Evolutionary conservation across 2,113 vertebrate species (phyloP).

Genomic region (Antechinus stuartii): DNA sequence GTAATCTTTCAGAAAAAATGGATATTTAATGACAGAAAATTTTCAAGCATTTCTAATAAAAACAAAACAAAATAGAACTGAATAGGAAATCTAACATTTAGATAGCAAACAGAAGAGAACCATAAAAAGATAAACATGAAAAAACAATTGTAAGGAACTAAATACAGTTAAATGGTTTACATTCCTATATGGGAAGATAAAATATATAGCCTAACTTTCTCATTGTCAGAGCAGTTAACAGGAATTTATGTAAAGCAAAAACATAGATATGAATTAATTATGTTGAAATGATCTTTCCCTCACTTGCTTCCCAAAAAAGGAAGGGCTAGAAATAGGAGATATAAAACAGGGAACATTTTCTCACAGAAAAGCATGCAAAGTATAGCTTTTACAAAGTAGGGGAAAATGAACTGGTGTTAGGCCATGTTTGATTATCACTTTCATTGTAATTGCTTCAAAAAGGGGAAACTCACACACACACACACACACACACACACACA

Average conservation of each 20-base stretch:
- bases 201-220: background rate
- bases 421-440: background rate
- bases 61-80: too few species aligned
- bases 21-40: too few species aligned
- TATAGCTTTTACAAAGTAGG: background rate
- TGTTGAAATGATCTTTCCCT: background rate
- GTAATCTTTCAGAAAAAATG: too few species aligned
- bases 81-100: background rate
- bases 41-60: too few species aligned
- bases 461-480: background rate
- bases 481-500: too few species aligned
- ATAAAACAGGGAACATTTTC: background rate
- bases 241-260: background rate
- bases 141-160: background rate
- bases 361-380: background rate
- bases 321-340: background rate
- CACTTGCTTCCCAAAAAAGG: too few species aligned
- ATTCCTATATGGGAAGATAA: background rate
- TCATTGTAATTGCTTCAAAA: background rate
- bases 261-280: background rate
- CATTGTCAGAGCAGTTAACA: background rate
- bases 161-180: background rate
- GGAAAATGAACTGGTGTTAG: background rate
- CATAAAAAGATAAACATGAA: background rate
- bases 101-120: background rate